Evolutionary conservation across 2,797 vertebrate genomes (phyloP).

Genomic region (Kryptopterus vitreolus): DNA sequence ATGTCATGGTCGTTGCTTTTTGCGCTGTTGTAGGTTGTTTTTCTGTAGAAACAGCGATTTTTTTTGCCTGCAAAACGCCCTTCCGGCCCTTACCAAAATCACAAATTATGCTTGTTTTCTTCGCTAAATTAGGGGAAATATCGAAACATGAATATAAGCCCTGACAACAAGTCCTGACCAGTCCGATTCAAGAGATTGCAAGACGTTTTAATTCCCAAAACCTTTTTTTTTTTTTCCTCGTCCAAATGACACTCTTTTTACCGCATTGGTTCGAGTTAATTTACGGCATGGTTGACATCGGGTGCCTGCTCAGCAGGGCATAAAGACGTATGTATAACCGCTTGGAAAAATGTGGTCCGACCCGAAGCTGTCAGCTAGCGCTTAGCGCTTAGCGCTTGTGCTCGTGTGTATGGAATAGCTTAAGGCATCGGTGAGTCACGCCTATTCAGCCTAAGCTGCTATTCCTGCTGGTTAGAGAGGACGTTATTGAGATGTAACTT

Average conservation of each 20-base stretch:
- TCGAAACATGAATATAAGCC: too few species aligned
- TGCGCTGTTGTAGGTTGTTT: too few species aligned
- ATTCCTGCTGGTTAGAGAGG: slow-evolving; percentile 37
- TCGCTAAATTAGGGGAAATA: too few species aligned
- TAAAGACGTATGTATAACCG: background rate
- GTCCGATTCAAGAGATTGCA: background rate
- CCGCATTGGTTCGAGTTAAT: background rate
- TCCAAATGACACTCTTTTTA: background rate
- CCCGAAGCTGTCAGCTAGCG: background rate
- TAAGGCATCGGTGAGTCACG: slow-evolving; percentile 46
- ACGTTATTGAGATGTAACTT: slow-evolving; percentile 50
- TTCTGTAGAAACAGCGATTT: too few species aligned
- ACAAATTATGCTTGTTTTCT: too few species aligned
- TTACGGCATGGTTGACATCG: background rate
- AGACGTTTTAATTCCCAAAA: too few species aligned
- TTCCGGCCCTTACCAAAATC: too few species aligned
- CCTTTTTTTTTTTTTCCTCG: too few species aligned
- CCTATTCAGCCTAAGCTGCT: slow-evolving; percentile 38
- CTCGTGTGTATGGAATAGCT: slow-evolving; percentile 28
- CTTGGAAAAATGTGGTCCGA: background rate
- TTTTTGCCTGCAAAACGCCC: too few species aligned
- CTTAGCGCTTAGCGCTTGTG: background rate
- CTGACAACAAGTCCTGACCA: background rate
- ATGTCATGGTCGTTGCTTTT: too few species aligned
- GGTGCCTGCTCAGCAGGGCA: background rate